Evolutionary conservation across 2,797 vertebrate genomes (phyloP).

Genomic region (Moxostoma hubbsi): DNA sequence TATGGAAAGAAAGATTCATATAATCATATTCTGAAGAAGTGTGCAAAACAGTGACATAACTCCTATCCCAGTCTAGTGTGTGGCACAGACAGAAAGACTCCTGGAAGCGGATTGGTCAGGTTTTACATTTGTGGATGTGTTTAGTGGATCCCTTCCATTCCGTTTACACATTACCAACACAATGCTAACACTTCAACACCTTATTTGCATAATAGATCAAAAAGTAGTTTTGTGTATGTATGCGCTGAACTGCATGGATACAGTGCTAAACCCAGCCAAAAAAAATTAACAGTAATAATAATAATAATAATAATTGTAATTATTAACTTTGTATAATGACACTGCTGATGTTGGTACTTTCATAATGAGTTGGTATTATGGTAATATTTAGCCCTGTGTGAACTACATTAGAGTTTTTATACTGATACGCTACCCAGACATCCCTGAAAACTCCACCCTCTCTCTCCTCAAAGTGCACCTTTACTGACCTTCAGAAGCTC

Average conservation of each 20-base stretch:
- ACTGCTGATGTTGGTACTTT: constrained; percentile 40
- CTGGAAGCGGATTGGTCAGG: constrained; percentile 45
- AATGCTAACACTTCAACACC: constrained; percentile 56
- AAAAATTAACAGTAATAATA: constrained; percentile 42
- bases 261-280: constrained; percentile 67
- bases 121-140: constrained; percentile 42
- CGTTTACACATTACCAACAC: constrained; percentile 54
- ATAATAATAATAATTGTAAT: constrained; percentile 48
- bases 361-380: background rate
- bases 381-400: constrained; percentile 63
- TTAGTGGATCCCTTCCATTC: constrained; percentile 47
- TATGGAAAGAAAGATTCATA: constrained; percentile 21
- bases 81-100: constrained; percentile 11
- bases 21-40: background rate
- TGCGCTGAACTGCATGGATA: constrained; percentile 66
- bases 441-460: constrained; percentile 54
- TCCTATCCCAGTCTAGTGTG: background rate
- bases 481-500: constrained; percentile 47
- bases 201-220: constrained; percentile 80
- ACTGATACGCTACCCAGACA: constrained; percentile 56
- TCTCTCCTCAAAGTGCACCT: constrained; percentile 58
- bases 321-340: constrained; percentile 48
- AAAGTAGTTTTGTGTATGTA: constrained; percentile 33
- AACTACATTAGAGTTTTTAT: constrained; percentile 56
- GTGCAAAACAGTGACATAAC: background rate